Conservation (phyloP, 2,113 vertebrate genomes). For the Zosterops borbonicus region DNA sequence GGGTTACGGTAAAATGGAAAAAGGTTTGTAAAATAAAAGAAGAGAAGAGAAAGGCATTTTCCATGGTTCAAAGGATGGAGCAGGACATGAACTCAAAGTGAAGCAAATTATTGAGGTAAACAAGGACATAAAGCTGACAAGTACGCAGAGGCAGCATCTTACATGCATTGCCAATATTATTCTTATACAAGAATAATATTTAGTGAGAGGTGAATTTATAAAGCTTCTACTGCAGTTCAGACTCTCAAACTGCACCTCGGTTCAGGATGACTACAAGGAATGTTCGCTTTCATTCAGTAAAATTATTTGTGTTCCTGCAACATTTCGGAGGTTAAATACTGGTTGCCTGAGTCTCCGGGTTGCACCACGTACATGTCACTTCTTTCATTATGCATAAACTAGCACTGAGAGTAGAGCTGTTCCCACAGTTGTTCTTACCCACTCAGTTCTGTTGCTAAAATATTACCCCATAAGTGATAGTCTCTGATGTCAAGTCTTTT, state of each 20-base stretch:
- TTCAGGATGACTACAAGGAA: not conserved
- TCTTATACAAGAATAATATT: not conserved
- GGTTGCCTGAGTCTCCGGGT: constrained; percentile 53
- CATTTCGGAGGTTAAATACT: constrained; percentile 49
- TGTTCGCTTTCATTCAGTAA: not conserved
- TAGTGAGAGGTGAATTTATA: not conserved
- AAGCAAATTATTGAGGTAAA: not conserved
- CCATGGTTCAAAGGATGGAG: not conserved
- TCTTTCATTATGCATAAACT: constrained; percentile 70
- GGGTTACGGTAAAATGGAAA: not conserved
- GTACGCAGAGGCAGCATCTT: not conserved
- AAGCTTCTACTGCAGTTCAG: not conserved
- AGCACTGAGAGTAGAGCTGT: constrained; percentile 46
- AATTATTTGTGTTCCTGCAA: constrained; percentile 22
- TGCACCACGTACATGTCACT: constrained; percentile 61
- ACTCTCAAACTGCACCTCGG: not conserved
- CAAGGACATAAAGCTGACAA: not conserved
- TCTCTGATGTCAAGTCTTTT: constrained; percentile 72
- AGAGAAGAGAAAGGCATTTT: not conserved
- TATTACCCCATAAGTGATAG: constrained; percentile 73
- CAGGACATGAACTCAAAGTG: not conserved
- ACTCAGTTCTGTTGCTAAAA: constrained; percentile 73
- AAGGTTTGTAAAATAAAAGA: not conserved
- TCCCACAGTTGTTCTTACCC: constrained; percentile 71
- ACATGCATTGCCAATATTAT: not conserved